Evolutionary conservation across 2,113 vertebrate genomes (phyloP), one percentile per base, ranked within the genome.

Genomic region (Tragelaphus imberbis): DNA sequence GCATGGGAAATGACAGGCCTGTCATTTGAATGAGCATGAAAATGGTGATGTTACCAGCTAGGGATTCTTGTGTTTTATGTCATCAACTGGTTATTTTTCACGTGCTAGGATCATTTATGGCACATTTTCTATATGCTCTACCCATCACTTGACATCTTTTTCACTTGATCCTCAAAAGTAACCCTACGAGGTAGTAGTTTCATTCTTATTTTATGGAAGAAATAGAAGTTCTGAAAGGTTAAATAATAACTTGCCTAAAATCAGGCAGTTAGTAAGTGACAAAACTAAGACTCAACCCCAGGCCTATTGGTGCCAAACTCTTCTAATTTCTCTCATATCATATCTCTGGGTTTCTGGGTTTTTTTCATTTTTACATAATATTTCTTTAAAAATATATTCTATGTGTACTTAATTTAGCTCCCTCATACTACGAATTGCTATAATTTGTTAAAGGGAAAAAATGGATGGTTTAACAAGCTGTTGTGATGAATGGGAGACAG

Each of bases 381-480:
- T 55, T 88, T 92, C 14, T 80, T 68, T 81, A 79, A 88, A 85
- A 75, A 47, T 85, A 53, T 27, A 11, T 84, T 85, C 10, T 82
- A 11, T 58, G 9, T 91, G 33, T 28, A 33, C 59, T 94, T 96
- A 55, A 47, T 94, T 92, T 82, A 81, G 33, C 21, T 61, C 15
- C 6, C 8, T 90, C 36, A n/a, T 96, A 59, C 10, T n/a, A 36
- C 58, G 68, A 88, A 7, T 16, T 82, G 2, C 71, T 59, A 79
- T 91, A 91, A 53, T 91, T 95, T 93, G 56, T 77, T 85, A 89
- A 94, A 88, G 36, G 47, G 33, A 17, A 92, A 86, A 82, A 84
- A 58, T 3, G 33, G 56, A 16, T 96, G 30, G 7, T 77, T 88
- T 86, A 81, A 71, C n/a, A 63, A 47, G 49, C 59, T 71, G 14